Evolutionary conservation across 2,888 invertebrate species (phyloP), one percentile per base, ranked within the genome.

Genomic region (Heteromurus nitidus): DNA sequence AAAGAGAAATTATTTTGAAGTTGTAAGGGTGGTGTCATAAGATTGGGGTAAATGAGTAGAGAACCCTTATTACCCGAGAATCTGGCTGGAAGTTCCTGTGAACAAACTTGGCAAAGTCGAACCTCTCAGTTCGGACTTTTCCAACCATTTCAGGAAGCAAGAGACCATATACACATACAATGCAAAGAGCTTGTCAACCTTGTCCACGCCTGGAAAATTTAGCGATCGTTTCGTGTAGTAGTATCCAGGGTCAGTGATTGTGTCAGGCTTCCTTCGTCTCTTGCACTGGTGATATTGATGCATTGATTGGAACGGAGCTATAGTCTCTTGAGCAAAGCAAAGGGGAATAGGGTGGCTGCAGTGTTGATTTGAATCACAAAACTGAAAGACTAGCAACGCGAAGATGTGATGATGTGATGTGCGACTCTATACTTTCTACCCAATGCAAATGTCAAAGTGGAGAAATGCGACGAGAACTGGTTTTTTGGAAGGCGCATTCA

Each of bases 91-190:
- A 75, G 11, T 3, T 18, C 24, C 58, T 64, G 13, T 42, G 36
- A 50, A 75, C 55, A 44, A 75, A 18, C 20, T 64, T 64, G 42
- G 18, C 67, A 55, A 55, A 55, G 18, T 64, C 65, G 44, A 5
- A 20, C 28, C 30, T 30, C 22, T 50, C n/a, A 24, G 47, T 24
- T 67, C 44, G 53, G 65, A 65, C 44, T 75, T 75, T 75, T 65
- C 55, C 67, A 75, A 67, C 75, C 75, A 75, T 75, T 75, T 75
- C 58, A 75, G 58, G 44, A 75, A 75, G 53, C 75, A 75, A 53
- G 75, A 75, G 13, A 75, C 75, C 67, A 67, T 67, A 30, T 75
- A 75, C 75, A 67, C 31, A 13, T 24, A 65, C 42, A 53, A 24
- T 2, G 67, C 75, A 47, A 73, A 28, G 58, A 58, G 28, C 22